Percentiles rank a stretch among this genome's conserved stretches.
These are phyloP conservation scores for Empidonax alnorum DNA, from an alignment of 2,113 vertebrate species.

Conservation along the genomic window DNA sequence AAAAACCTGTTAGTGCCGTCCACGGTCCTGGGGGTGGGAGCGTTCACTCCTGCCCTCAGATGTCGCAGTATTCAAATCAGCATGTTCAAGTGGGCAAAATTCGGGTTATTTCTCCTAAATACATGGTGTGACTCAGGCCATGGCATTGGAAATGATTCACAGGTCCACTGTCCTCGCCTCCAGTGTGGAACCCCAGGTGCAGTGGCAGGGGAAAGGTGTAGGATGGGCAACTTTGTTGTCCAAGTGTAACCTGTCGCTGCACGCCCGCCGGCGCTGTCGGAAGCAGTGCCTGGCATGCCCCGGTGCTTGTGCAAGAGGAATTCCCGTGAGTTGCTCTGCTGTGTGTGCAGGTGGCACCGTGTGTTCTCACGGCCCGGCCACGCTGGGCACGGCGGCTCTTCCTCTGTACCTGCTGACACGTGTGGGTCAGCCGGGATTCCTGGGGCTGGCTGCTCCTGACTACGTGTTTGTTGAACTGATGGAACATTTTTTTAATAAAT, in stretches of 20 bases:
- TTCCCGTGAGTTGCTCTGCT: neutral
- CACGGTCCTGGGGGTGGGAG: neutral
- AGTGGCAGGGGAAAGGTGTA: neutral
- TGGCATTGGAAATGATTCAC: neutral
- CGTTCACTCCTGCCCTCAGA: neutral
- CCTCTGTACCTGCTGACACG: neutral
- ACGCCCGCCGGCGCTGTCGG: neutral
- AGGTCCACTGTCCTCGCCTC: neutral
- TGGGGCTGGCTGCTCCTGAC: neutral
- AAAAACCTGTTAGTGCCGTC: neutral
- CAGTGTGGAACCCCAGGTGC: neutral
- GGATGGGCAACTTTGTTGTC: neutral
- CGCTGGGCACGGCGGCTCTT: rapidly evolving
- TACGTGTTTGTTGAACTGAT: neutral
- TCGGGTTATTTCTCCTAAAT: neutral
- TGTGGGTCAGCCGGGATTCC: neutral
- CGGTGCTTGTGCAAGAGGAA: neutral
- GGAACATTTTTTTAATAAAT: neutral
- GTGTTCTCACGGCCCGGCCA: rapidly evolving
- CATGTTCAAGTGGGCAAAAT: neutral
- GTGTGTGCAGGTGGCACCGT: rapidly evolving
- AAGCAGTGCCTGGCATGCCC: neutral
- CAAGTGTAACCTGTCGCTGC: neutral
- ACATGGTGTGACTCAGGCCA: neutral
- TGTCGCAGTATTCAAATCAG: neutral